Evolutionary conservation across 2,888 invertebrate species (phyloP).

Genomic region (Sminthurides aquaticus): DNA sequence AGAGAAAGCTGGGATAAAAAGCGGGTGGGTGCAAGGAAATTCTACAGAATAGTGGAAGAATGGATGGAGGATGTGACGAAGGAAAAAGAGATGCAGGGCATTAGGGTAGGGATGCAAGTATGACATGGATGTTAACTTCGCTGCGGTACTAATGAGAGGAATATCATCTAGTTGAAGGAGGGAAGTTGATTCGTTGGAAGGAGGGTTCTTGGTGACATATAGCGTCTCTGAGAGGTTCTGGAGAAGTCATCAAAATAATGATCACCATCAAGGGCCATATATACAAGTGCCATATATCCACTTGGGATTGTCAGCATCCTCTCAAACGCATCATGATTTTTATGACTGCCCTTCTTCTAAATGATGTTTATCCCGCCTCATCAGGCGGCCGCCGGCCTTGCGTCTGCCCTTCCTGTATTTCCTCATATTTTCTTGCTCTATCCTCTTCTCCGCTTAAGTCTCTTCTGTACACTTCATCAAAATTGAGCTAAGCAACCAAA

Average conservation of each 20-base stretch:
- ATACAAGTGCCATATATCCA: constrained; percentile 14
- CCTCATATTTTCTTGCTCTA: constrained; percentile 3
- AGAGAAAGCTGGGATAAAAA: background rate
- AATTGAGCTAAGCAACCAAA: too few species aligned
- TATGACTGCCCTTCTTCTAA: constrained; percentile 19
- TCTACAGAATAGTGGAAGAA: background rate
- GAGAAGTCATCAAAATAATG: constrained; percentile 34
- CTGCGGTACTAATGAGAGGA: constrained; percentile 11
- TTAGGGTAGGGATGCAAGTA: background rate
- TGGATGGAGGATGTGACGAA: background rate
- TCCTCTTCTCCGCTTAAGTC: too few species aligned
- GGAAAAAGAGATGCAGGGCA: background rate
- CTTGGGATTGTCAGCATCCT: constrained; percentile 18
- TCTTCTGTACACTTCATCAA: too few species aligned
- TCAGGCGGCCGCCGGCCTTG: background rate
- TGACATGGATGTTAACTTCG: background rate
- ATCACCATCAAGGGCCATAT: constrained; percentile 29
- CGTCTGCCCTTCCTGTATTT: constrained; percentile 1
- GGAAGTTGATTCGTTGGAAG: constrained; percentile 19
- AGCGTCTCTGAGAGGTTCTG: constrained; percentile 18
- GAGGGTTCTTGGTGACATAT: constrained; percentile 27
- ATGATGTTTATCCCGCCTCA: constrained; percentile 21
- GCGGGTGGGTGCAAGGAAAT: background rate
- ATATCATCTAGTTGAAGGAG: constrained; percentile 23
- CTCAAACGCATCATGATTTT: constrained; percentile 18